Conservation (phyloP, 1,140 invertebrate species). For the Pissodes strobi region DNA sequence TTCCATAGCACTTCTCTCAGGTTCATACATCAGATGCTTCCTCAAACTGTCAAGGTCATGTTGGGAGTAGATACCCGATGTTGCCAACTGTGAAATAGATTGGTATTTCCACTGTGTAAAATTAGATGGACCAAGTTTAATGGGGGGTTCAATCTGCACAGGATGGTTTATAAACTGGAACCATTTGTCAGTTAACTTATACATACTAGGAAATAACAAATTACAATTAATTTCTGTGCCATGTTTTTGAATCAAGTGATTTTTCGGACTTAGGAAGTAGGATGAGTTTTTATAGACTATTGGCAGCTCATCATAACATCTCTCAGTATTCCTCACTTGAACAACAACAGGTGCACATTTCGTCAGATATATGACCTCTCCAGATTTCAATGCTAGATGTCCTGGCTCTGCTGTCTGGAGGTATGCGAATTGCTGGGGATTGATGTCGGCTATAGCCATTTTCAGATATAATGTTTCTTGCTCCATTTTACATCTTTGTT, state of each 20-base stretch:
- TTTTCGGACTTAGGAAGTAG: too few relatives aligned
- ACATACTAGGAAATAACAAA: too few relatives aligned
- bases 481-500: background rate
- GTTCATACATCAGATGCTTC: background rate
- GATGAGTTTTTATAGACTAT: too few relatives aligned
- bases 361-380: background rate
- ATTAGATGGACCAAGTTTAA: too few relatives aligned
- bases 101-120: background rate
- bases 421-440: background rate
- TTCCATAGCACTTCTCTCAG: background rate
- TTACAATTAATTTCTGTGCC: too few relatives aligned
- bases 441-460: background rate
- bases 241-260: too few relatives aligned
- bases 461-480: background rate
- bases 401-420: background rate
- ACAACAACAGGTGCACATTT: too few relatives aligned
- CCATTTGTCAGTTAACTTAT: too few relatives aligned
- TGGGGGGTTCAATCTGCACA: too few relatives aligned
- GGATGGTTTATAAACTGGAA: too few relatives aligned
- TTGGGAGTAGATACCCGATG: background rate
- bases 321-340: too few relatives aligned
- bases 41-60: background rate
- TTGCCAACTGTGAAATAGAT: background rate
- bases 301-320: too few relatives aligned
- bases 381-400: background rate